Percentiles rank a stretch among this genome's conserved stretches.
phyloP scores from a whole-genome alignment of 2,797 vertebrate species.

The Galago senegalensis region DNA sequence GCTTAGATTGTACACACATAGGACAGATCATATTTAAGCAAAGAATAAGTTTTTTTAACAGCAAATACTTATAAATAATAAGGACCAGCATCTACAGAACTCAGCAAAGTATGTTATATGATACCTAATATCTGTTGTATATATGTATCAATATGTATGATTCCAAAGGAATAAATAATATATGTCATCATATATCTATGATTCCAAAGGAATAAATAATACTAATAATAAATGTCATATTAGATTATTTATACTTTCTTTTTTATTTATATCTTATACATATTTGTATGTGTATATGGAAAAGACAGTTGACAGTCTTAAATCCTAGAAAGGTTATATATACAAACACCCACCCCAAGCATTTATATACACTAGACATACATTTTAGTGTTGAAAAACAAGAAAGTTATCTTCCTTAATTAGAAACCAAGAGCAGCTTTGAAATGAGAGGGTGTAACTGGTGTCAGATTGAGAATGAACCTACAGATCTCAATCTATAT shows the following conservation, averaged over 20 bases:
- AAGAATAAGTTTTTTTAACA: not conserved
- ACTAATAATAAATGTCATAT: not conserved
- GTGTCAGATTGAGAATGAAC: not conserved
- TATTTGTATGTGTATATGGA: not conserved
- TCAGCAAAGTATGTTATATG: not conserved
- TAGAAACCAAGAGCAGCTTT: not conserved
- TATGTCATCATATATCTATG: not conserved
- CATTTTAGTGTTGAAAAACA: not conserved
- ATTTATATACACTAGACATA: not conserved
- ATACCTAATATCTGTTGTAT: not conserved
- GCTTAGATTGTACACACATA: not conserved
- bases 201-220: not conserved
- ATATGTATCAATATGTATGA: not conserved
- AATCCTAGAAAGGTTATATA: not conserved
- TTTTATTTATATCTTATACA: not conserved
- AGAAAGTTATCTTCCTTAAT: not conserved
- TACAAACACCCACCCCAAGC: not conserved
- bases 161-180: not conserved
- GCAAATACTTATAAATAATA: slow-evolving; percentile 3
- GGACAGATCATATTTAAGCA: not conserved
- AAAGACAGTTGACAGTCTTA: not conserved
- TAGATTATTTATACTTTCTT: slow-evolving; percentile 19
- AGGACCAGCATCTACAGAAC: not conserved
- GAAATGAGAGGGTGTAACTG: not conserved
- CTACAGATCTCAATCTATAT: not conserved